Conservation (phyloP, 2,888 invertebrate species). For the Mesochorus sp. region DNA sequence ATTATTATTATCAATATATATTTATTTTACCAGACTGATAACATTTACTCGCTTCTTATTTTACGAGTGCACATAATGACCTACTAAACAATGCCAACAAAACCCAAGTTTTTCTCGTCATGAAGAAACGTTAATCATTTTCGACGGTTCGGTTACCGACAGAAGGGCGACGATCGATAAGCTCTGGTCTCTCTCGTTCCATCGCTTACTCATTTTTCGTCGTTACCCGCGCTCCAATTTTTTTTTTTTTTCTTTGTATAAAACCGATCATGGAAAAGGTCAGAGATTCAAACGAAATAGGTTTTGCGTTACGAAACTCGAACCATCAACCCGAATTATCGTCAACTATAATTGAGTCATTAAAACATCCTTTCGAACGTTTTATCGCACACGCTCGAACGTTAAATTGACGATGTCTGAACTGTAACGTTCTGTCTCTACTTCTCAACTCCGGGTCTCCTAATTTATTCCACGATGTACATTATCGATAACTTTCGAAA, state of each 20-base stretch:
- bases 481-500: no score
- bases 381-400: no score
- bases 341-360: neutral
- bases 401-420: no score
- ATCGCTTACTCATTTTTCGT: neutral
- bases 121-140: constrained; percentile 38
- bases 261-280: neutral
- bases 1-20: no score
- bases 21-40: constrained; percentile 16
- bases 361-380: neutral
- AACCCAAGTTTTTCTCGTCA: neutral
- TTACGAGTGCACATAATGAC: no score
- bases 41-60: no score
- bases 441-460: no score
- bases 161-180: constrained; percentile 37
- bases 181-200: neutral
- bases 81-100: neutral
- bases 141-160: constrained; percentile 37
- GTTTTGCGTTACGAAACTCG: neutral
- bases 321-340: neutral
- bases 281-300: constrained; percentile 3
- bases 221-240: neutral
- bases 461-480: no score
- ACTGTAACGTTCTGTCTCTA: no score
- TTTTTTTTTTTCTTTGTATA: neutral